These are phyloP conservation scores for Cotesia typhae DNA, from an alignment of 1,140 invertebrate genomes.

Conservation along the genomic window DNA sequence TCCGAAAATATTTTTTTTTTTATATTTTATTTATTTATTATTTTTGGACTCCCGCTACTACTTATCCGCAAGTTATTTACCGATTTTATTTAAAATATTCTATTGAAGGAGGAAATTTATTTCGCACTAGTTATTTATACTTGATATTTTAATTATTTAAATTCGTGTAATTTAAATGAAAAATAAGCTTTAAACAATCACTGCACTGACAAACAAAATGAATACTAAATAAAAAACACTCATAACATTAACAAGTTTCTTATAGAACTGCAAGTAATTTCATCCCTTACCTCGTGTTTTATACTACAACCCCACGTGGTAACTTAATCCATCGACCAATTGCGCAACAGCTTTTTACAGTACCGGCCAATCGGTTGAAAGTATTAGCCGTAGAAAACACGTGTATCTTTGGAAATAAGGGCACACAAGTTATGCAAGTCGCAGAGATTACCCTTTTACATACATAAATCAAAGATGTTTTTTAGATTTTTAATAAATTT, in stretches of 20 bases:
- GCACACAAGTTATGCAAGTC: constrained; percentile 42
- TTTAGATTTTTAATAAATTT: too few species aligned
- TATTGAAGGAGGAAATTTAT: too few species aligned
- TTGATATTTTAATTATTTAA: not conserved
- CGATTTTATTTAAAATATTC: too few species aligned
- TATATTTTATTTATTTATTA: too few species aligned
- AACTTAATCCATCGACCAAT: constrained; percentile 62
- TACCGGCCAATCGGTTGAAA: constrained; percentile 49
- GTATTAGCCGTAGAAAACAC: constrained; percentile 51
- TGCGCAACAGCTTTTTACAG: constrained; percentile 41
- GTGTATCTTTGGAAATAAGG: constrained; percentile 56
- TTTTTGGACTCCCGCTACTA: too few species aligned
- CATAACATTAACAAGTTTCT: constrained; percentile 46
- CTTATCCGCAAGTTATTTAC: too few species aligned
- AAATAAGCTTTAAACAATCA: constrained; percentile 11
- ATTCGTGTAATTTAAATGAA: not conserved
- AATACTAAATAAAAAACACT: constrained; percentile 44
- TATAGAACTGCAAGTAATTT: constrained; percentile 59
- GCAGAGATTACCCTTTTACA: constrained; percentile 10
- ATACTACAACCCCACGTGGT: constrained; percentile 64
- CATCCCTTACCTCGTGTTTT: constrained; percentile 60
- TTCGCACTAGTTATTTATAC: not conserved
- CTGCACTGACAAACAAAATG: constrained; percentile 35
- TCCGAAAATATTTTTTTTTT: too few species aligned
- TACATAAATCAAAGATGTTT: not conserved